Conservation (phyloP, 2,888 invertebrate genomes). For the Coelopa pilipes region DNA sequence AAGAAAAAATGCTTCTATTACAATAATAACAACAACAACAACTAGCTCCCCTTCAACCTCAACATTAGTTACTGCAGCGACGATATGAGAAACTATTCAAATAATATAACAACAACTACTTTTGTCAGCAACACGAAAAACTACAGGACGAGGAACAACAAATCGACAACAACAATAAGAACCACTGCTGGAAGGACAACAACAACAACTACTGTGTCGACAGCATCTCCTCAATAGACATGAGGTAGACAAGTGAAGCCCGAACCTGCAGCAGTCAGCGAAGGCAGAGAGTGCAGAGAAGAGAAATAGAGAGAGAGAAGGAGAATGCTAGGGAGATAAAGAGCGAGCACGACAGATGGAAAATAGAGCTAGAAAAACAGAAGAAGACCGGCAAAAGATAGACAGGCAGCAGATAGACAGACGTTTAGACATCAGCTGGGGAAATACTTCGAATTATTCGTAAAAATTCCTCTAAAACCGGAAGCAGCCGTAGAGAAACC, state of each 20-base stretch:
- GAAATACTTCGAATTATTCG: constrained; percentile 4
- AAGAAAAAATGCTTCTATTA: too few relatives aligned
- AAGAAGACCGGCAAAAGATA: not conserved
- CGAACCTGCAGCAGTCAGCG: too few relatives aligned
- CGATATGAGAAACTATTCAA: too few relatives aligned
- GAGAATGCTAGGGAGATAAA: not conserved
- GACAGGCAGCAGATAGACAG: constrained; percentile 3
- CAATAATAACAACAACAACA: not conserved
- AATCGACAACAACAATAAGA: too few relatives aligned
- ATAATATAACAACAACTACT: too few relatives aligned
- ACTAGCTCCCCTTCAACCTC: not conserved
- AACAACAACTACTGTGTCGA: too few relatives aligned
- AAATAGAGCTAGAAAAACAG: too few relatives aligned
- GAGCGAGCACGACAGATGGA: not conserved
- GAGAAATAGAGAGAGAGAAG: not conserved
- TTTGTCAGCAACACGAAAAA: too few relatives aligned
- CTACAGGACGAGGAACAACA: too few relatives aligned
- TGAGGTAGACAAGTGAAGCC: too few relatives aligned
- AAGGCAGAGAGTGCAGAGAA: not conserved
- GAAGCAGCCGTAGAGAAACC: not conserved
- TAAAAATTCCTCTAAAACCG: not conserved
- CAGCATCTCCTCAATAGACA: too few relatives aligned
- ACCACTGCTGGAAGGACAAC: too few relatives aligned
- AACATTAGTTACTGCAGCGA: not conserved
- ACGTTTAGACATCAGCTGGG: constrained; percentile 12